A percentile compares a stretch with the other conserved stretches of the same genome.
phyloP scores from a whole-genome alignment of 1,140 invertebrate species.

The Drosophila sechellia region DNA sequence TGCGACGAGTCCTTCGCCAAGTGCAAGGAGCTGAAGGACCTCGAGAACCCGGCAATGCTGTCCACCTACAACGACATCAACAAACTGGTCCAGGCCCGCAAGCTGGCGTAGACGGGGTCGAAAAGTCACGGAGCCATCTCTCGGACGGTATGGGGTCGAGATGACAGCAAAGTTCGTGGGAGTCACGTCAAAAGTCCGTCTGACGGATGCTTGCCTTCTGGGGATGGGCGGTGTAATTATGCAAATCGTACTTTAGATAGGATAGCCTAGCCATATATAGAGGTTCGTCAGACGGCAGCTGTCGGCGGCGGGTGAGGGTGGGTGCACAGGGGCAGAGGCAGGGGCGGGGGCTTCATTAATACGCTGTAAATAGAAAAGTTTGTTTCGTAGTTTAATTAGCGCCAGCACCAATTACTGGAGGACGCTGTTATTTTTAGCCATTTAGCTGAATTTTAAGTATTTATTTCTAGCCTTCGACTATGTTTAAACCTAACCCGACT shows the following conservation, averaged over 20 bases:
- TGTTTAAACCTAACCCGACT: slow-evolving; percentile 39
- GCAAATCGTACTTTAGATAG: slow-evolving; percentile 74
- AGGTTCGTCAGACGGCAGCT: slow-evolving; percentile 49
- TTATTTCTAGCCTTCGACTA: slow-evolving; percentile 46
- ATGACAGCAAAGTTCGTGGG: slow-evolving; percentile 37
- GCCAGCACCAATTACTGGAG: slow-evolving; percentile 22
- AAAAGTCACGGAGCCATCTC: neutral
- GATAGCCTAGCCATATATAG: slow-evolving; percentile 70
- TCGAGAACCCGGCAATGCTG: slow-evolving; percentile 91
- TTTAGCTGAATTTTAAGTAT: slow-evolving; percentile 70
- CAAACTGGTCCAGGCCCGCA: slow-evolving; percentile 92
- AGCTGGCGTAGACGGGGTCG: slow-evolving; percentile 80
- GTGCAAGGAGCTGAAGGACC: slow-evolving; percentile 86
- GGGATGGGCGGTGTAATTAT: slow-evolving; percentile 66
- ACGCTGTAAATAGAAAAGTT: slow-evolving; percentile 74
- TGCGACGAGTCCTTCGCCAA: slow-evolving; percentile 87
- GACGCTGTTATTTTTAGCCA: slow-evolving; percentile 72
- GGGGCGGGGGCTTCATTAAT: slow-evolving; percentile 43
- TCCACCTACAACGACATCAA: slow-evolving; percentile 94
- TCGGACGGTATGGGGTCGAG: neutral
- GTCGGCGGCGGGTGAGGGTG: slow-evolving; percentile 29
- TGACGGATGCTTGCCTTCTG: slow-evolving; percentile 1
- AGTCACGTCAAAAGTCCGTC: slow-evolving; percentile 55
- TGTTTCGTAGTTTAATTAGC: slow-evolving; percentile 74
- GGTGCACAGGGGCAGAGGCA: slow-evolving; percentile 1